These are phyloP conservation scores for Muricea muricata DNA, from an alignment of 92 coral and sea anemone species.

Conservation along the genomic window DNA sequence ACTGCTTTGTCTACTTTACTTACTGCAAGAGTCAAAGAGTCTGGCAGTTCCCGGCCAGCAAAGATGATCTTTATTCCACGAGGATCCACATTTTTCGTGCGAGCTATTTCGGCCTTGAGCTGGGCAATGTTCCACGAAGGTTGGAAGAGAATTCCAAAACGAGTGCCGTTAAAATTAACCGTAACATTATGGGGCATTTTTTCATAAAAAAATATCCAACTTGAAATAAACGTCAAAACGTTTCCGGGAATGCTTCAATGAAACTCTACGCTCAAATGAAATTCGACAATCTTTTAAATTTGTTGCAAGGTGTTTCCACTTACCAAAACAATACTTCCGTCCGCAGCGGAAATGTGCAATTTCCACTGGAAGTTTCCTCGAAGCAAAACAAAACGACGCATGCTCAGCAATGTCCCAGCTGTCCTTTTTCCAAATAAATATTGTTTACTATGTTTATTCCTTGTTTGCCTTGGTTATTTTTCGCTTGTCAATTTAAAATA, in stretches of 20 bases:
- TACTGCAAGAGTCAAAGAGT: constrained; percentile 72
- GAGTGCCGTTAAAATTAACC: constrained; percentile 14
- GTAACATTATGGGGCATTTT: constrained; percentile 4
- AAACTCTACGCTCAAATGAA: too few species aligned
- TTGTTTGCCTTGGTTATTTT: too few species aligned
- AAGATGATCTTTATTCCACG: constrained; percentile 84
- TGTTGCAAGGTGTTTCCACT: background rate
- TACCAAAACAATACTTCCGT: background rate
- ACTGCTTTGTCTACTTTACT: background rate
- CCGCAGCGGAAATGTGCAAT: too few species aligned
- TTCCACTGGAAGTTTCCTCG: too few species aligned
- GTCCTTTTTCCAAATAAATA: too few species aligned
- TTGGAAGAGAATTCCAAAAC: background rate
- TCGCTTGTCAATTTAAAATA: too few species aligned
- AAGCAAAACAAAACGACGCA: too few species aligned
- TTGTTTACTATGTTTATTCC: too few species aligned
- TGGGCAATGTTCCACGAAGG: constrained; percentile 73
- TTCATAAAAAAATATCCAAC: too few species aligned
- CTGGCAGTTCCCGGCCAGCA: constrained; percentile 92
- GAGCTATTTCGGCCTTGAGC: constrained; percentile 80
- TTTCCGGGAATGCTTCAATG: background rate
- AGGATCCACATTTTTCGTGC: constrained; percentile 68
- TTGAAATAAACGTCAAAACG: background rate
- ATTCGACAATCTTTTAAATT: too few species aligned
- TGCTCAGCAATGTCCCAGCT: too few species aligned